Base-by-base conservation (phyloP, 2,113 vertebrate genomes). In the Gasterosteus nipponicus region DNA sequence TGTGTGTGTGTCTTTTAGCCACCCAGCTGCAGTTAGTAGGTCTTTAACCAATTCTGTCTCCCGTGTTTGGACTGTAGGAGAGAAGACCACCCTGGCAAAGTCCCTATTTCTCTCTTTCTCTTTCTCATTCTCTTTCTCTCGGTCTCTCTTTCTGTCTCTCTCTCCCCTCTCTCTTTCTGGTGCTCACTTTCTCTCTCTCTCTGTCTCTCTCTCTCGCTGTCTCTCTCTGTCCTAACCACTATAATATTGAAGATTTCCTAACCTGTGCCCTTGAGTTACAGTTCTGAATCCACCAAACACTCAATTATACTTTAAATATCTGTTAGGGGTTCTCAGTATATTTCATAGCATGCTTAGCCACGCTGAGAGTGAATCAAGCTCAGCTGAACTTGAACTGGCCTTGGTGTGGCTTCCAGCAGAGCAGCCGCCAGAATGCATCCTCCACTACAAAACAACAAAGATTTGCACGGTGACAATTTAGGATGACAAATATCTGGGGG, bases 161-260 rank as follows among this genome's bases (percentile, higher is more conserved):
- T 29, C 26, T 10, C 51, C 73, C 22, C 39, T 29, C 57, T 38
- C 57, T 38, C 42, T n/a, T 38, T 29, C 18, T 14, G 33, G 3
- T 33, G 33, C 33, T 33, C 33, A 33, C 33, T 4, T 33, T 33
- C 35, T 51, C 73, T 33, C 39, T 31, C 8, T 29, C 26, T 38
- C 31, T 14, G 44, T 42, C 58, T 16, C 63, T 49, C 53, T 29
- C 22, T 56, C 12, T 56, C 53, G 16, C 54, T 31, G 26, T 16
- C 6, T 57, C 2, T 8, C 26, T 14, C 49, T n/a, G 10, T 29
- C 53, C 12, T 35, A 75, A 80, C 87, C 74, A 78, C 77, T 78
- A 57, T 57, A 73, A 63, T 79, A 84, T 82, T 89, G 74, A 84
- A 86, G 62, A 77, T 81, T 86, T 86, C 84, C 79, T 89, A 82